A percentile compares a stretch with the other conserved stretches of the same genome.
Conservation (phyloP, 53 echinoderm and acorn worm species). For the Hippasteria phrygiana region DNA sequence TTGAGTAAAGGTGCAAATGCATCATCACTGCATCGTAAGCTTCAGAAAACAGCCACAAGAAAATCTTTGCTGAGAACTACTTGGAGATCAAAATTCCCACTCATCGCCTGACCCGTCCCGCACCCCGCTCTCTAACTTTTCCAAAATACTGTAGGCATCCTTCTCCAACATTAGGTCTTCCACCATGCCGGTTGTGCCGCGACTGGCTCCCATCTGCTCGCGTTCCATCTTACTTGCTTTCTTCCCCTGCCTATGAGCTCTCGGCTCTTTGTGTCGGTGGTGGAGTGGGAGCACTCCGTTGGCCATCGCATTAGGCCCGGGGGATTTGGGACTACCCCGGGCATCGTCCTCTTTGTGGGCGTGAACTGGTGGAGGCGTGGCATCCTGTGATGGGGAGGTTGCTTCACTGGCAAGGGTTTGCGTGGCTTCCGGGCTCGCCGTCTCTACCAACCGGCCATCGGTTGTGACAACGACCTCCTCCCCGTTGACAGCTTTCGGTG, state of each 20-base stretch:
- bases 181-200: neutral
- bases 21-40: too few species aligned
- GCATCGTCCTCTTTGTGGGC: neutral
- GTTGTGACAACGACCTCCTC: conserved; percentile 3
- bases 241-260: conserved; percentile 22
- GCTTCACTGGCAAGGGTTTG: neutral
- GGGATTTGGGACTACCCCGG: neutral
- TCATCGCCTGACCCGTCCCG: conserved; percentile 70
- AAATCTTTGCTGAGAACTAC: too few species aligned
- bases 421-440: conserved; percentile 19
- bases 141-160: conserved; percentile 54
- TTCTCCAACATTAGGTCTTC: conserved; percentile 12
- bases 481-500: conserved; percentile 31
- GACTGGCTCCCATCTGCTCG: neutral
- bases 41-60: neutral
- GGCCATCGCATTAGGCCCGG: neutral
- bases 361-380: neutral
- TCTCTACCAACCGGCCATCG: conserved; percentile 34
- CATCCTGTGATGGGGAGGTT: conserved; percentile 11
- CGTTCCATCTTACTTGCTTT: conserved; percentile 21
- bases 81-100: conserved; percentile 76
- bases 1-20: too few species aligned
- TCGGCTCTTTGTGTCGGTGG: conserved; percentile 5
- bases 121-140: conserved; percentile 73
- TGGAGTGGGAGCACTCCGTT: conserved; percentile 18